Base-by-base conservation (phyloP, 1,140 invertebrate species). In the Batillaria attramentaria region DNA sequence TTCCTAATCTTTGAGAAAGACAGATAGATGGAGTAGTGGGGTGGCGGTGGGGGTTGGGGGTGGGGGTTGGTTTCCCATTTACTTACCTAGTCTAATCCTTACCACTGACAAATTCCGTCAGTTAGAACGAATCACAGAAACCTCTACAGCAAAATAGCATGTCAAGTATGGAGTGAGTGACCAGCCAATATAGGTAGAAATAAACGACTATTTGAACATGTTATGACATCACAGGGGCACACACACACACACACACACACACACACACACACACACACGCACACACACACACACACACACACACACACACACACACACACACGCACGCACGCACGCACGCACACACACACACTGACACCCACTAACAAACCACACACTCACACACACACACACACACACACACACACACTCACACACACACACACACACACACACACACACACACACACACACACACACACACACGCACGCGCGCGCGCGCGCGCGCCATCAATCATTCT, bases 281-380 rank as follows among this genome's bases (percentile, higher is more conserved):
- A 60, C 57, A 24, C 57, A 60, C 57, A 24, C 57, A 60, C 57
- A 60, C 57, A 60, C 57, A 60, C 57, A 60, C 57, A 60, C 57
- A 60, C 57, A 60, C 57, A 60, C 57, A 2, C 57, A 60, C 24
- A 60, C 57, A 60, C 3, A 24, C 57, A 4, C 57, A 2, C 57
- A 60, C 57, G 57, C 57, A 60, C n/a, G n/a, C n/a, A n/a, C 57
- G 57, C 57, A 60, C 24, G 57, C 57, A 60, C 57, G 24, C 3
- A 60, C 57, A 24, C 57, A 60, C 57, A 24, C 24, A 60, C 3
- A 62, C 0, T 31, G 10, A 62, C 57, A 62, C n/a, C n/a, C 10
- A 16, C 1, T 3, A 18, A n/a, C 57, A 28, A 18, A n/a, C 1
- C 57, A 62, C 8, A 3, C 13, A 62, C 24, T 24, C 57, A 62